phyloP scores from a whole-genome alignment of 2,888 invertebrate genomes.

The Macrophya alboannulata region DNA sequence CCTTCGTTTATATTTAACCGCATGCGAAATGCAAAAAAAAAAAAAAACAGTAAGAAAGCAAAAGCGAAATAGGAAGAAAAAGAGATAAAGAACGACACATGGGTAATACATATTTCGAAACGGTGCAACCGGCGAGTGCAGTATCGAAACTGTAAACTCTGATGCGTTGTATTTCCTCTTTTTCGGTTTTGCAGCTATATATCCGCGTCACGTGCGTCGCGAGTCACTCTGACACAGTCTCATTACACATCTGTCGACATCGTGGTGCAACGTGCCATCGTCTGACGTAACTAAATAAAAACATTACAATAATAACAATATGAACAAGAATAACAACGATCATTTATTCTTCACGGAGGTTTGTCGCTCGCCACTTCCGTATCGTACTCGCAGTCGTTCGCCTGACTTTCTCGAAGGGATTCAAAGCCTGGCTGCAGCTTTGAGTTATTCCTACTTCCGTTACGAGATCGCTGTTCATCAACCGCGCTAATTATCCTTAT shows the following conservation, averaged over 20 bases:
- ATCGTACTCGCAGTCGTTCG: background rate
- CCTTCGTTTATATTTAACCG: background rate
- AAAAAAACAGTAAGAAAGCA: too few species aligned
- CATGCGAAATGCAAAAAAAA: background rate
- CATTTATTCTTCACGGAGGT: constrained; percentile 9
- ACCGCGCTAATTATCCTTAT: constrained; percentile 29
- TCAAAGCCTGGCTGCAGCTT: background rate
- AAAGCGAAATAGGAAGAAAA: background rate
- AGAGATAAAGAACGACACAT: background rate
- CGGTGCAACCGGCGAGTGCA: background rate
- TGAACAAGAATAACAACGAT: background rate
- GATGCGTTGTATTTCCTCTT: background rate
- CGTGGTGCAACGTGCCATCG: constrained; percentile 2
- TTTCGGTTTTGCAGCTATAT: background rate
- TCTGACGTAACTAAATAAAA: constrained; percentile 26
- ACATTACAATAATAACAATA: background rate
- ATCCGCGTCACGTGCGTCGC: background rate
- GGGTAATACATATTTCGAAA: constrained; percentile 6
- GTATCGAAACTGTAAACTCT: background rate
- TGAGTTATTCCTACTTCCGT: constrained; percentile 28
- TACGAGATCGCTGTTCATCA: constrained; percentile 21
- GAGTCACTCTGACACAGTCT: background rate
- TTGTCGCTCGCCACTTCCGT: constrained; percentile 16
- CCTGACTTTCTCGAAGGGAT: background rate
- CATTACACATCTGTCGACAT: constrained; percentile 17